These are phyloP conservation scores for Platycheirus rosarum DNA, from an alignment of 2,888 invertebrate genomes.

Conservation along the genomic window DNA sequence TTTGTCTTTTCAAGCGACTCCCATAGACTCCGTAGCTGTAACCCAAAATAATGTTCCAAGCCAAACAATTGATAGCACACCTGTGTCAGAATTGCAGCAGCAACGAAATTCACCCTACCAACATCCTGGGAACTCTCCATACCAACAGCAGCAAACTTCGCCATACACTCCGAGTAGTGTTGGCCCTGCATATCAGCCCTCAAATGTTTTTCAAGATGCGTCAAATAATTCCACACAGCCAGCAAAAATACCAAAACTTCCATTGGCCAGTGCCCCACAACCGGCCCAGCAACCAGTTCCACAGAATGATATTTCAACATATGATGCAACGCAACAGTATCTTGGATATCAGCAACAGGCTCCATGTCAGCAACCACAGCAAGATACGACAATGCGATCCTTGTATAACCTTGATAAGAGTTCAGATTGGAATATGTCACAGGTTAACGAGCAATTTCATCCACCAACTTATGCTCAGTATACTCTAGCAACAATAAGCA, in stretches of 20 bases:
- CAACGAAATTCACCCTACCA: conserved; percentile 83
- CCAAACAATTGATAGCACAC: conserved; percentile 75
- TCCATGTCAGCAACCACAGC: conserved; percentile 68
- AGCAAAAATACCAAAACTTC: conserved; percentile 43
- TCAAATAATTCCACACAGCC: conserved; percentile 67
- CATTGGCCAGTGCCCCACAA: conserved; percentile 69
- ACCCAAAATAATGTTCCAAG: conserved; percentile 77
- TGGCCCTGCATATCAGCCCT: conserved; percentile 74
- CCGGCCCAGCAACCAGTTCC: conserved; percentile 40
- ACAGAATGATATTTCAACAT: conserved; percentile 59
- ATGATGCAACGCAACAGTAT: conserved; percentile 59
- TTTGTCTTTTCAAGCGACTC: conserved; percentile 80
- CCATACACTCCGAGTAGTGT: conserved; percentile 74
- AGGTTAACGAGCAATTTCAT: conserved; percentile 64
- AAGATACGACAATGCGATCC: conserved; percentile 76
- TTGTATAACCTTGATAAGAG: conserved; percentile 75
- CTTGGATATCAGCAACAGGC: conserved; percentile 70
- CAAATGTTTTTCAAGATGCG: conserved; percentile 61
- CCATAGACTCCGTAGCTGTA: conserved; percentile 78
- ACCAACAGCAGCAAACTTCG: conserved; percentile 78
- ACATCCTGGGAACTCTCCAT: conserved; percentile 83
- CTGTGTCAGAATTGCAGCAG: conserved; percentile 81
- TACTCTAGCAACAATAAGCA: conserved; percentile 56
- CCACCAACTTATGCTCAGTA: conserved; percentile 65
- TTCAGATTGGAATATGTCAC: conserved; percentile 64